Percentiles rank a stretch among this genome's conserved stretches.
Conservation (phyloP, 2,797 vertebrate genomes). For the Chrosomus eos region DNA sequence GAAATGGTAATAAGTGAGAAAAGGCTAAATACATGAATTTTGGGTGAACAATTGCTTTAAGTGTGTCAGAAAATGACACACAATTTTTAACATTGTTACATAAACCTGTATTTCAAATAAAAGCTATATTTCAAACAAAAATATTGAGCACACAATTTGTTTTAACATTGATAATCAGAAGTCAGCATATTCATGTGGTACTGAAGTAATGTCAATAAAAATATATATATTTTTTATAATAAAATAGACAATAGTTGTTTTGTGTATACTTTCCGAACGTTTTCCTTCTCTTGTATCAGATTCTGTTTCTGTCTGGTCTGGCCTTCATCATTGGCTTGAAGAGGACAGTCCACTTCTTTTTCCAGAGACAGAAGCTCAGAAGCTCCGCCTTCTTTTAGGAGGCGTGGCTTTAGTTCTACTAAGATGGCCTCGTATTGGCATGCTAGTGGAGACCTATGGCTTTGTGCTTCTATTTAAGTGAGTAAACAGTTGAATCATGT, state of each 20-base stretch:
- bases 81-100: neutral
- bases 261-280: neutral
- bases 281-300: constrained; percentile 65
- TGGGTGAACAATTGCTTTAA: neutral
- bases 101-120: neutral
- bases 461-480: constrained; percentile 88
- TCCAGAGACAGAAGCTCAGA: constrained; percentile 85
- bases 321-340: constrained; percentile 84
- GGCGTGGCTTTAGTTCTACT: constrained; percentile 84
- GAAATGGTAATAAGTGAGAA: neutral
- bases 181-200: neutral
- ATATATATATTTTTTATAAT: neutral
- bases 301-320: constrained; percentile 86
- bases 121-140: neutral
- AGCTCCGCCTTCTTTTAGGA: constrained; percentile 88
- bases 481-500: constrained; percentile 33
- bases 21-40: neutral
- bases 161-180: neutral
- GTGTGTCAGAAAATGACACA: neutral
- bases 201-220: neutral
- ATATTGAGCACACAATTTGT: neutral
- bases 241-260: neutral
- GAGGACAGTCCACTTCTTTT: constrained; percentile 86
- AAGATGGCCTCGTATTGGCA: constrained; percentile 87
- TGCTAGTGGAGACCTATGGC: constrained; percentile 87